Base-by-base conservation (phyloP, 2,888 invertebrate species). In the Diaperis boleti region DNA sequence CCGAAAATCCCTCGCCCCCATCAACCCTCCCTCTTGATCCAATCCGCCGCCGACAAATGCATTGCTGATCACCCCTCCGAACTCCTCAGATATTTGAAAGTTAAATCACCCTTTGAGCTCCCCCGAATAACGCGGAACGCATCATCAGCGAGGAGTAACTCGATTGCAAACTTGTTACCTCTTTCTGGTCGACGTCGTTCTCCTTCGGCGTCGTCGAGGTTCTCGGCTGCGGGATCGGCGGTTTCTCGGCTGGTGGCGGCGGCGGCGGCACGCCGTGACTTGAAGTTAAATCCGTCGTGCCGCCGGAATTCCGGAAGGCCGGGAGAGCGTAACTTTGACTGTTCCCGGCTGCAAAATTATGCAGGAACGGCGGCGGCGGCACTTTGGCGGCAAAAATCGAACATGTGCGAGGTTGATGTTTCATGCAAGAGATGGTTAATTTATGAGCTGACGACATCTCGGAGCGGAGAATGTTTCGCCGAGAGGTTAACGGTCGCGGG, bases 211-310 rank as follows among this genome's bases (percentile, higher is more conserved):
- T 17, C 50, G 68, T 29, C 6, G 62, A 59, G 18, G 26, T 68
- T 64, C 69, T 70, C 37, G 69, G 67, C 22, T 63, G 57, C 31
- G 68, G 69, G 50, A 60, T 56, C 29, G 62, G 69, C 26, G 69
- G 62, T 57, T 60, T 62, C 20, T 31, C 59, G 10, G 26, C 62
- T 42, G 61, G 62, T 42, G 62, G 63, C 39, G 59, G 31, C 20
- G 65, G 65, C 35, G 60, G 63, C 44, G 50, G 56, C 33, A 69
- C 64, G 62, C 65, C 68, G 63, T 69, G 72, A 65, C 70, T 71
- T 31, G 71, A 69, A 69, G 65, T 68, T 68, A 72, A 71, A 63
- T 73, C 72, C 41, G n/a, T n/a, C n/a, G 66, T 49, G 13, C 61
- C 45, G 35, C 62, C 65, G 62, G 73, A 69, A 67, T 72, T 65